Evolutionary conservation across 2,888 invertebrate genomes (phyloP).

Genomic region (Troglohyphantes excavatus): DNA sequence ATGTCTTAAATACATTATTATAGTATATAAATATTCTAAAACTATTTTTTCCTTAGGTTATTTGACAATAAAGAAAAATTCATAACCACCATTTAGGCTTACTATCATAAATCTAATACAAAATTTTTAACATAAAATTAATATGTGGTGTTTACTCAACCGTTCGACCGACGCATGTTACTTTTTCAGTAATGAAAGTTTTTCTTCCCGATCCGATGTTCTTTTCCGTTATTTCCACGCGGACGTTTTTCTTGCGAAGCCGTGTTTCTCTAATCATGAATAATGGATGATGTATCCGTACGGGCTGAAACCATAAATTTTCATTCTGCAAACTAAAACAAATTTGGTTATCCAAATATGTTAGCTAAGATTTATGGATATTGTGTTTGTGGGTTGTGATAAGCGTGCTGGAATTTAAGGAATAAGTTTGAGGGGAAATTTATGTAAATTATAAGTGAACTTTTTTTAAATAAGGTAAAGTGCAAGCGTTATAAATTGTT

Average conservation of each 20-base stretch:
- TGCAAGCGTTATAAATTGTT: too few species aligned
- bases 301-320: neutral
- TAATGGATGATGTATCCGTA: neutral
- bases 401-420: too few species aligned
- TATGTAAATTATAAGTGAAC: too few species aligned
- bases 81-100: too few species aligned
- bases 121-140: neutral
- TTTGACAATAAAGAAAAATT: too few species aligned
- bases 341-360: neutral
- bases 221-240: neutral
- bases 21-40: too few species aligned
- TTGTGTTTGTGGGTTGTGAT: neutral
- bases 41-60: too few species aligned
- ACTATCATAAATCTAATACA: too few species aligned
- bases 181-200: neutral
- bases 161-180: neutral
- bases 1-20: too few species aligned
- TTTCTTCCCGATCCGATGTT: neutral
- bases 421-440: too few species aligned
- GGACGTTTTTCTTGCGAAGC: neutral
- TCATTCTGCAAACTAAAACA: neutral
- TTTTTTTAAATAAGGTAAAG: too few species aligned
- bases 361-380: neutral
- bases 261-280: neutral
- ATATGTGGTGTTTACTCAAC: neutral